These are phyloP conservation scores for Melipona bicolor DNA, from an alignment of 2,888 invertebrate genomes.

Conservation along the genomic window DNA sequence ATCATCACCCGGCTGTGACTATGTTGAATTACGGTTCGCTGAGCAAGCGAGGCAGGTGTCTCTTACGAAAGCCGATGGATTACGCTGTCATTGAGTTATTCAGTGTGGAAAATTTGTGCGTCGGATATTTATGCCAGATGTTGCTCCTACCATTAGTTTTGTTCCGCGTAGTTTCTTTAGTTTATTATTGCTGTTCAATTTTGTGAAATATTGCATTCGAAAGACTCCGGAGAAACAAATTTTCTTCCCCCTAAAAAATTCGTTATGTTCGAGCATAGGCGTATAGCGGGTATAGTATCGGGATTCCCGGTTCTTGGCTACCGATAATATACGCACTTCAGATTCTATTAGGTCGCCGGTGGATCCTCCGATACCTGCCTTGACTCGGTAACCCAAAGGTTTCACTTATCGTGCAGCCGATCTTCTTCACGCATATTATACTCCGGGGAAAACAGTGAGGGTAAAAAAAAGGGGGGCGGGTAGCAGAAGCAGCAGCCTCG, in stretches of 20 bases:
- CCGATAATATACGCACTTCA: conserved; percentile 63
- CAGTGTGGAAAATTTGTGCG: not conserved
- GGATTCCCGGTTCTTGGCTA: conserved; percentile 60
- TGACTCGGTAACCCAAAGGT: conserved; percentile 74
- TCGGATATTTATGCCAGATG: not conserved
- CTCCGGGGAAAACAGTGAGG: conserved; percentile 76
- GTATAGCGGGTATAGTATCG: conserved; percentile 28
- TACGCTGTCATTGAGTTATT: not conserved
- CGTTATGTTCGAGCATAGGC: not conserved
- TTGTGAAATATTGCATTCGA: too few relatives aligned
- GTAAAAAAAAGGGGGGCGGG: conserved; percentile 67
- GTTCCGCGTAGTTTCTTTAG: not conserved
- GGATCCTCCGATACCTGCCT: conserved; percentile 71
- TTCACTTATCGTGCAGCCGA: conserved; percentile 80
- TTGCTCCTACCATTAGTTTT: not conserved
- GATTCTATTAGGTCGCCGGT: conserved; percentile 63
- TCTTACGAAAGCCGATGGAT: not conserved
- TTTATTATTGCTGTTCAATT: too few relatives aligned
- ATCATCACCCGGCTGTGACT: not conserved
- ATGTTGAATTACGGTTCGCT: not conserved
- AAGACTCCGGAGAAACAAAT: too few relatives aligned
- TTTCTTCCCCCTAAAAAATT: not conserved
- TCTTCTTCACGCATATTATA: conserved; percentile 82
- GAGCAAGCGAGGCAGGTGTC: not conserved
- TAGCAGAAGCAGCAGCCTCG: conserved; percentile 46